These are phyloP conservation scores for Forbesichthys papilliferus DNA, from an alignment of 2,113 vertebrate genomes.

Conservation along the genomic window DNA sequence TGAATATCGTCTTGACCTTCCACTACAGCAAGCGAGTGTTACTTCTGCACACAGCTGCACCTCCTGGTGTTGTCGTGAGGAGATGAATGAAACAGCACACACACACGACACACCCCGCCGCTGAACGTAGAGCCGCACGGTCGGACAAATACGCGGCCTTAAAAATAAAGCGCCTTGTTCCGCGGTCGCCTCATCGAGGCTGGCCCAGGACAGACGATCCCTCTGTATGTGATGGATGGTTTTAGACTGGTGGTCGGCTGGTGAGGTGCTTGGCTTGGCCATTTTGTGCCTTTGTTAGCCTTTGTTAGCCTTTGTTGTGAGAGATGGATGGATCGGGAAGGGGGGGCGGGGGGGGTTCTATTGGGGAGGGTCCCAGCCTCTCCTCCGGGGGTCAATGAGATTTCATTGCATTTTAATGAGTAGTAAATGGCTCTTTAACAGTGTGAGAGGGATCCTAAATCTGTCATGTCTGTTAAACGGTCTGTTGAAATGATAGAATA, in stretches of 20 bases:
- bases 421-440: conserved; percentile 61
- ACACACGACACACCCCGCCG: too few species aligned
- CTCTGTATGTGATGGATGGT: conserved; percentile 75
- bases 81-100: too few species aligned
- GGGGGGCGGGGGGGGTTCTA: conserved; percentile 11
- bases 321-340: not conserved
- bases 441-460: conserved; percentile 11
- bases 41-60: too few species aligned
- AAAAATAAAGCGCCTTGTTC: conserved; percentile 28
- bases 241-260: conserved; percentile 72
- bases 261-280: conserved; percentile 61
- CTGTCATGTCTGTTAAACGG: not conserved
- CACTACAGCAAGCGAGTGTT: too few species aligned
- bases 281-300: conserved; percentile 79
- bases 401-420: conserved; percentile 60
- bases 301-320: conserved; percentile 67
- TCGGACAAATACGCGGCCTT: conserved; percentile 28
- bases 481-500: too few species aligned
- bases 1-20: too few species aligned
- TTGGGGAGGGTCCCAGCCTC: conserved; percentile 49
- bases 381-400: conserved; percentile 60
- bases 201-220: conserved; percentile 50
- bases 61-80: too few species aligned
- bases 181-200: conserved; percentile 25
- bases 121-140: too few species aligned